Evolutionary conservation across 2,888 invertebrate genomes (phyloP).

Genomic region (Iphiclides podalirius): DNA sequence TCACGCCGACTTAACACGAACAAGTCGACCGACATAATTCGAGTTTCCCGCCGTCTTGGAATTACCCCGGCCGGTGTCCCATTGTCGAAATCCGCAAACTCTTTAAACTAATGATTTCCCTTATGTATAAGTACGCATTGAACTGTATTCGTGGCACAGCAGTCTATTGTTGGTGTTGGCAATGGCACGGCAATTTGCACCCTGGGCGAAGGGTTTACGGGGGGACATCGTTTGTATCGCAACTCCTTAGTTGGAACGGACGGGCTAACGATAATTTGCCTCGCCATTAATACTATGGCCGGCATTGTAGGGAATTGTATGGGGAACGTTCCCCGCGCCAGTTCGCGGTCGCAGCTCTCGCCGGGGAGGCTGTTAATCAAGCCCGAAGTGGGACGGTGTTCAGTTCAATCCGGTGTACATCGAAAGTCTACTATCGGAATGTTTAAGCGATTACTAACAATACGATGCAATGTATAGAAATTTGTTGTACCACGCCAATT

Average conservation of each 20-base stretch:
- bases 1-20: background rate
- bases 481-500: too few relatives aligned
- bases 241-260: constrained; percentile 2
- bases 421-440: too few relatives aligned
- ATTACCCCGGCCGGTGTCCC: constrained; percentile 7
- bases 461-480: too few relatives aligned
- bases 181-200: constrained; percentile 1
- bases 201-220: constrained; percentile 1
- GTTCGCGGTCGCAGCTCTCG: constrained; percentile 23
- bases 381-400: constrained; percentile 2
- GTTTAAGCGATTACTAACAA: too few relatives aligned
- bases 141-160: constrained; percentile 23
- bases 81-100: constrained; percentile 23
- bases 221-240: background rate
- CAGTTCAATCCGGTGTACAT: too few relatives aligned
- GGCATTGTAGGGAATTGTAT: constrained; percentile 33
- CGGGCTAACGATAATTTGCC: constrained; percentile 40
- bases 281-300: constrained; percentile 36
- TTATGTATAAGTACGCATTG: constrained; percentile 20
- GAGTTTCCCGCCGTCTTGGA: constrained; percentile 14
- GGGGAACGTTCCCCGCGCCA: constrained; percentile 37
- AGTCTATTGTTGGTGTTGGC: constrained; percentile 20
- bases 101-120: constrained; percentile 23
- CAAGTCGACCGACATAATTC: constrained; percentile 5
- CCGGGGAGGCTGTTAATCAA: constrained; percentile 21